These are phyloP conservation scores for Leptinotarsa juncta DNA, from an alignment of 2,888 invertebrate species.

Conservation along the genomic window DNA sequence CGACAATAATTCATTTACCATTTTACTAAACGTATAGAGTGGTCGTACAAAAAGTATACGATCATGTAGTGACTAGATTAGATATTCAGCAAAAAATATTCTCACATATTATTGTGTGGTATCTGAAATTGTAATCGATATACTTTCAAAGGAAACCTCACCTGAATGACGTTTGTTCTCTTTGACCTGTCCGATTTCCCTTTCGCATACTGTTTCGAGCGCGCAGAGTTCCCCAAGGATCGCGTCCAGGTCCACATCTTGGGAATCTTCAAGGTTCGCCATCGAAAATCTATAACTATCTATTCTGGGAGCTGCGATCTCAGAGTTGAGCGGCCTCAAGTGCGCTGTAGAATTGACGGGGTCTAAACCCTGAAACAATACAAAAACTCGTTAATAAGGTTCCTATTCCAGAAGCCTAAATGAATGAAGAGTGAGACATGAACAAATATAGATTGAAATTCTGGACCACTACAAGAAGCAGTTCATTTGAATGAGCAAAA, in stretches of 20 bases:
- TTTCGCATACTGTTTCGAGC: constrained; percentile 79
- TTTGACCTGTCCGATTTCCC: constrained; percentile 67
- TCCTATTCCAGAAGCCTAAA: background rate
- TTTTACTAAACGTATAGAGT: no score
- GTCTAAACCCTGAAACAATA: constrained; percentile 77
- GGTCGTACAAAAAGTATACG: no score
- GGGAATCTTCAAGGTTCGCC: constrained; percentile 96
- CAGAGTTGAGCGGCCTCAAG: constrained; percentile 74
- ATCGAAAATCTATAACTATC: constrained; percentile 94
- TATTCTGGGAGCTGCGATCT: constrained; percentile 84
- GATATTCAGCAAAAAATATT: background rate
- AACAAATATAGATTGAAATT: no score
- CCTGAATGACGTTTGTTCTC: constrained; percentile 64
- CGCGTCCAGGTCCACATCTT: constrained; percentile 96
- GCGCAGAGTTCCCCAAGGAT: constrained; percentile 96
- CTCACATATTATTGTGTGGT: no score
- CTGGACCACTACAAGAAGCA: no score
- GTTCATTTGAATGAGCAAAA: no score
- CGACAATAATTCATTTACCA: no score
- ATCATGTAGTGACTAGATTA: no score
- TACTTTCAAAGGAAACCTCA: constrained; percentile 41
- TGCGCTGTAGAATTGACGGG: constrained; percentile 69
- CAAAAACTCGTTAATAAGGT: constrained; percentile 17
- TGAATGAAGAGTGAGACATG: no score
- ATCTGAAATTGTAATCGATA: no score